Percentiles rank a stretch among this genome's conserved stretches.
Conservation (phyloP, 2,113 vertebrate species). For the Pelodiscus sinensis region DNA sequence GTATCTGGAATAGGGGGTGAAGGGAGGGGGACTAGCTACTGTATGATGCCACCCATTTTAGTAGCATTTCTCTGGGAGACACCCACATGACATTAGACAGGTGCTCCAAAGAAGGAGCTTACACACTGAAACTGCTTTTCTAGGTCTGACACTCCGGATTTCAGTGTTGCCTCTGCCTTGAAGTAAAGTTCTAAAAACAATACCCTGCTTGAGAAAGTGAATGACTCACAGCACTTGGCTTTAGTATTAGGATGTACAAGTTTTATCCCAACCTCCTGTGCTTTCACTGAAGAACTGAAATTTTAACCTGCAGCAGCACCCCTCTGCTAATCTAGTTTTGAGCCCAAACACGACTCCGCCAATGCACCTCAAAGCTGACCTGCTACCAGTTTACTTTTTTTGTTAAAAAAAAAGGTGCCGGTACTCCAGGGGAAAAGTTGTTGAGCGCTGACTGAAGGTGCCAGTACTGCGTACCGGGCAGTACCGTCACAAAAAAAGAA, state of each 20-base stretch:
- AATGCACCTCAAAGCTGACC: neutral
- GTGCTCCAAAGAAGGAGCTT: conserved; percentile 29
- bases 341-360: neutral
- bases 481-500: too few relatives aligned
- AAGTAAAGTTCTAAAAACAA: neutral
- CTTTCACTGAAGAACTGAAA: fast-evolving
- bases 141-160: conserved; percentile 47
- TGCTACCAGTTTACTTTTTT: neutral
- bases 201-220: neutral
- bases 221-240: neutral
- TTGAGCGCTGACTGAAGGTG: too few relatives aligned
- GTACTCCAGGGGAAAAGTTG: too few relatives aligned
- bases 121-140: neutral
- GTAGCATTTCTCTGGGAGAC: conserved; percentile 15
- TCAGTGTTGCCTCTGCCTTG: fast-evolving
- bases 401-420: too few relatives aligned
- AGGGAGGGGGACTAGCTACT: neutral
- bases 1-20: neutral
- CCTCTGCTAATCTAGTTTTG: neutral
- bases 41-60: neutral
- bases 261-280: neutral
- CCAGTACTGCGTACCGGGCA: too few relatives aligned
- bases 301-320: fast-evolving
- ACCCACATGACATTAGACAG: conserved; percentile 40
- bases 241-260: neutral